Percentiles rank a stretch among this genome's conserved stretches.
Evolutionary conservation across 2,113 vertebrate species (phyloP).

Genomic region (Mugil cephalus): DNA sequence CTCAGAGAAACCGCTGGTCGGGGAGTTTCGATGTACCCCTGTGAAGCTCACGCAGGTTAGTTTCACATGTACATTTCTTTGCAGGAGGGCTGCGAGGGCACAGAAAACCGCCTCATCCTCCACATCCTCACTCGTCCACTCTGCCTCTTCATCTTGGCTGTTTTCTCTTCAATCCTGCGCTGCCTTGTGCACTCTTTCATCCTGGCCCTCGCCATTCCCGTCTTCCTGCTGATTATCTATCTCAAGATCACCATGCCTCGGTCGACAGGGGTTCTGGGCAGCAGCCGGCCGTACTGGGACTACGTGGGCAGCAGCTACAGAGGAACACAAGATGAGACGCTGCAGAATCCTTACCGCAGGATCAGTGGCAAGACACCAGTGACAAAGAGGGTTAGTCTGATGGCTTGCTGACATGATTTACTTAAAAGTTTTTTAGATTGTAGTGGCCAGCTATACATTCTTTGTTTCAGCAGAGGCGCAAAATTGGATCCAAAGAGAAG

Average conservation of each 20-base stretch:
- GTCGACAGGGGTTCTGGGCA: slow-evolving; percentile 83
- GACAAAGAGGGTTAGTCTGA: slow-evolving; percentile 64
- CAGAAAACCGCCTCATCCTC: slow-evolving; percentile 89
- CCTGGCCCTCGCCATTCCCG: slow-evolving; percentile 87
- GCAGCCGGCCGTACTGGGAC: slow-evolving; percentile 84
- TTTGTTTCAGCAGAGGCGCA: slow-evolving; percentile 54
- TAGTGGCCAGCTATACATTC: neutral
- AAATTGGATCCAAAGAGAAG: slow-evolving; percentile 62
- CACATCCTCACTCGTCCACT: slow-evolving; percentile 88
- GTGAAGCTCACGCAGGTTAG: no score
- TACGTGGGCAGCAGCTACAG: slow-evolving; percentile 84
- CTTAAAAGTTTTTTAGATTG: neutral
- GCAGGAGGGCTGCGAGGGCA: slow-evolving; percentile 89
- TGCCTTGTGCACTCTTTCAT: slow-evolving; percentile 90
- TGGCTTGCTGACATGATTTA: neutral
- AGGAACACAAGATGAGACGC: slow-evolving; percentile 69
- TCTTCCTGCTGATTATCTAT: slow-evolving; percentile 86
- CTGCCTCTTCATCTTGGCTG: slow-evolving; percentile 85
- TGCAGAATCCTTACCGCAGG: slow-evolving; percentile 74
- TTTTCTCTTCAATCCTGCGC: slow-evolving; percentile 87
- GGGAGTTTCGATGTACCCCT: neutral
- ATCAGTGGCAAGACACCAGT: slow-evolving; percentile 65
- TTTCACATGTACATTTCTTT: neutral
- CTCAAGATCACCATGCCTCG: slow-evolving; percentile 89
- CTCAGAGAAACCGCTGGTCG: neutral